phyloP scores from a whole-genome alignment of 2,888 invertebrate genomes.

The Dinocampus coccinellae region DNA sequence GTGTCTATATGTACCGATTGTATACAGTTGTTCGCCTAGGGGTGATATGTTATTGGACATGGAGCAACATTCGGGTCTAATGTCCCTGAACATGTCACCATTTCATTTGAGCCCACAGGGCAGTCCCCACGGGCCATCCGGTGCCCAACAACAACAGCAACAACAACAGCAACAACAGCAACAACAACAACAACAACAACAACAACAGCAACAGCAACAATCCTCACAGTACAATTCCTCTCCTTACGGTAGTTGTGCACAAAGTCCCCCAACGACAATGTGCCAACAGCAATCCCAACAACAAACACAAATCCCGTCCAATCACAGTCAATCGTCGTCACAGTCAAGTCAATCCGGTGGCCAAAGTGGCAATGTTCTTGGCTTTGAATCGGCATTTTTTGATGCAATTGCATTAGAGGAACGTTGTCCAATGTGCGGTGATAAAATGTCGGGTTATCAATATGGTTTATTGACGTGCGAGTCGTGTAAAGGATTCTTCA shows the following conservation, averaged over 20 bases:
- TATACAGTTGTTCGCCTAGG: constrained; percentile 47
- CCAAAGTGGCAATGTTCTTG: constrained; percentile 54
- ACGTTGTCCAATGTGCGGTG: constrained; percentile 80
- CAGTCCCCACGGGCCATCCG: constrained; percentile 72
- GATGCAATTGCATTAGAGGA: constrained; percentile 73
- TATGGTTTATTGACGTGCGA: constrained; percentile 83
- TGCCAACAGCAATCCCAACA: constrained; percentile 59
- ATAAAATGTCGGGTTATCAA: constrained; percentile 82
- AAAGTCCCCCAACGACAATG: constrained; percentile 63
- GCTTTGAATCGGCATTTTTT: constrained; percentile 72
- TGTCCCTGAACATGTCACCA: constrained; percentile 91
- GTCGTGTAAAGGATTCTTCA: constrained; percentile 82
- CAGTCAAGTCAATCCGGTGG: constrained; percentile 67
- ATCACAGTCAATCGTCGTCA: constrained; percentile 38
- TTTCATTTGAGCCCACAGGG: constrained; percentile 84
- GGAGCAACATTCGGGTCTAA: constrained; percentile 88
- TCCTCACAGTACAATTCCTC: constrained; percentile 68
- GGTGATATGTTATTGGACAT: constrained; percentile 84
- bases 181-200: constrained; percentile 57
- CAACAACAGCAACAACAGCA: constrained; percentile 70
- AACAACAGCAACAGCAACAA: constrained; percentile 46
- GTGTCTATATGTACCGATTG: constrained; percentile 51
- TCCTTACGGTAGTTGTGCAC: constrained; percentile 71
- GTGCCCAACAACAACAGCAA: constrained; percentile 62
- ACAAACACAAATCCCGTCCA: constrained; percentile 44